Percentiles rank a stretch among this genome's conserved stretches.
phyloP scores from a whole-genome alignment of 2,888 invertebrate genomes.

The Sinopyrophorus schimmeli region DNA sequence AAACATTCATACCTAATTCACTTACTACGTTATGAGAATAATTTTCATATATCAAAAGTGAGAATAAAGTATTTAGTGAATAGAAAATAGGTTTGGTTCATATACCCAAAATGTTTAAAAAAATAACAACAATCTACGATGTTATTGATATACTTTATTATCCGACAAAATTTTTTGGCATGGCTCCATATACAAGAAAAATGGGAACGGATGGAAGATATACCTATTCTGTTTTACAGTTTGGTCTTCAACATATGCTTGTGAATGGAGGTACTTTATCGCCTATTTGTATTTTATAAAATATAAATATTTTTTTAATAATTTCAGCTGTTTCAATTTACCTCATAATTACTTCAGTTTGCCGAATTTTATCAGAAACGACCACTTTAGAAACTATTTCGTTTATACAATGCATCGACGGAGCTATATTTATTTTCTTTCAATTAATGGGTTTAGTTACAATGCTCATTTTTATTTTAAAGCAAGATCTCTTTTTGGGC shows the following conservation, averaged over 20 bases:
- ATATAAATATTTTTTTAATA: too few relatives aligned
- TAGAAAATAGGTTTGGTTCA: too few relatives aligned
- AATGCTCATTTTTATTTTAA: conserved; percentile 2
- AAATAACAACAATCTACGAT: not conserved
- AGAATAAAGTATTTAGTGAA: too few relatives aligned
- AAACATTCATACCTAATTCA: too few relatives aligned
- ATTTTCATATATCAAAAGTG: too few relatives aligned
- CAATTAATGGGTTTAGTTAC: not conserved
- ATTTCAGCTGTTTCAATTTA: too few relatives aligned
- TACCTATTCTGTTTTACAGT: not conserved
- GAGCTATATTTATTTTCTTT: conserved; percentile 6
- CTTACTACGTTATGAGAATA: too few relatives aligned
- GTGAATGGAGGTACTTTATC: conserved; percentile 11
- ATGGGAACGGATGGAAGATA: not conserved
- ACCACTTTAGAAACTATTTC: not conserved
- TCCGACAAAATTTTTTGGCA: conserved; percentile 14
- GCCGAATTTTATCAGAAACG: not conserved
- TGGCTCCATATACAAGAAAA: conserved; percentile 14
- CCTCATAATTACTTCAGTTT: not conserved
- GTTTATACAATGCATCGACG: conserved; percentile 11
- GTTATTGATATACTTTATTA: conserved; percentile 10
- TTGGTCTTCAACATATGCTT: conserved; percentile 4
- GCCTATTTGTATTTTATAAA: not conserved
- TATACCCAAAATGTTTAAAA: conserved; percentile 27
- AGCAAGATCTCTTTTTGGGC: conserved; percentile 8